These are phyloP conservation scores for Sinohyriopsis cumingii DNA, from an alignment of 2,888 invertebrate genomes.

Conservation along the genomic window DNA sequence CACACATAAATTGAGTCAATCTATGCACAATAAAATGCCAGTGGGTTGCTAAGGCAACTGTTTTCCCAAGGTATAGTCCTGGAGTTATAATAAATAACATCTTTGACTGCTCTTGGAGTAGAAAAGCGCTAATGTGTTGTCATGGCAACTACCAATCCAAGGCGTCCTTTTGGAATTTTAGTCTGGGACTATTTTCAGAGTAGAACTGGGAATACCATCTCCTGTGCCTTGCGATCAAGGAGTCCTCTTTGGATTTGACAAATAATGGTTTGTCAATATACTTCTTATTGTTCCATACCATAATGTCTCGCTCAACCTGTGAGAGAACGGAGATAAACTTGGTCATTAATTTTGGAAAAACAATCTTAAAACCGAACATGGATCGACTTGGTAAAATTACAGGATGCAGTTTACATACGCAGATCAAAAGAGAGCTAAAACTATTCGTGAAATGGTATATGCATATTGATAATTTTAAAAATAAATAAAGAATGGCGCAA, in stretches of 20 bases:
- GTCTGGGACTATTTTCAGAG: conserved; percentile 79
- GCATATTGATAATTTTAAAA: no score
- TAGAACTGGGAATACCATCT: conserved; percentile 91
- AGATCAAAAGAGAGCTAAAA: not conserved
- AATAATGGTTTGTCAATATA: conserved; percentile 82
- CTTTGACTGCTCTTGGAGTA: no score
- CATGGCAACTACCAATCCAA: conserved; percentile 40
- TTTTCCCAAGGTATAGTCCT: no score
- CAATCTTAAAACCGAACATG: not conserved
- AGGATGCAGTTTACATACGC: no score
- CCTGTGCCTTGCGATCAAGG: conserved; percentile 80
- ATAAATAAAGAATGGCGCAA: no score
- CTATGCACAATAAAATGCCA: no score
- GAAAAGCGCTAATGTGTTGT: no score
- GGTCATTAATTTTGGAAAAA: not conserved
- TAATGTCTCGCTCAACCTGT: conserved; percentile 87
- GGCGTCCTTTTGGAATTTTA: conserved; percentile 45
- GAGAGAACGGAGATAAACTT: conserved; percentile 44
- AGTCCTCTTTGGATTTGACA: conserved; percentile 80
- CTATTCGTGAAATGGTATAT: no score
- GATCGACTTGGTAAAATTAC: no score
- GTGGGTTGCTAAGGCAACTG: no score
- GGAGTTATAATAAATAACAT: no score
- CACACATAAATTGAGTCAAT: no score
- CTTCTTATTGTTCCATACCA: conserved; percentile 89